Percentiles rank a stretch among this genome's conserved stretches.
Evolutionary conservation across 2,888 invertebrate species (phyloP).

Genomic region (Ormyrus rosae): DNA sequence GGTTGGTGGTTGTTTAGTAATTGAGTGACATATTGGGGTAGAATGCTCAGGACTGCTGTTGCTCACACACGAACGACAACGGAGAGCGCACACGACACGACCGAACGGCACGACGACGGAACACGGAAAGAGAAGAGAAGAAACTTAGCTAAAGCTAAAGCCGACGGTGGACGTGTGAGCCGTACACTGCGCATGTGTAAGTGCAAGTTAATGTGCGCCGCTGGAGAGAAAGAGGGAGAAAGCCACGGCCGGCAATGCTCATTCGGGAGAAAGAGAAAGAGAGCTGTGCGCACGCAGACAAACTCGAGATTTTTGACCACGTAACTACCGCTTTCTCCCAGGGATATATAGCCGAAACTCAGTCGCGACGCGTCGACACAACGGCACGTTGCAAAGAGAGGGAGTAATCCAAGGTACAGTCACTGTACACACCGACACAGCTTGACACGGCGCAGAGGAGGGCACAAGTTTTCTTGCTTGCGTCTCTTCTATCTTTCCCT

Average conservation of each 20-base stretch:
- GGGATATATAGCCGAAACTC: neutral
- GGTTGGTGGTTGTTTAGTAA: conserved; percentile 23
- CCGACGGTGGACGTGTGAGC: neutral
- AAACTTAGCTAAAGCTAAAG: neutral
- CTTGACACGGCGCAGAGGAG: too few relatives aligned
- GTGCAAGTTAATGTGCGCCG: too few relatives aligned
- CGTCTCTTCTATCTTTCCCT: too few relatives aligned
- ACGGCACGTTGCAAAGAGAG: too few relatives aligned
- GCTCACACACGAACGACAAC: conserved; percentile 13
- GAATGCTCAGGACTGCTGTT: neutral
- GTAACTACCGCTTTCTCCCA: conserved; percentile 30
- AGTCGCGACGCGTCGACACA: too few relatives aligned
- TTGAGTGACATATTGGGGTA: conserved; percentile 51
- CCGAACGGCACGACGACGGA: conserved; percentile 38
- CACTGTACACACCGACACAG: too few relatives aligned
- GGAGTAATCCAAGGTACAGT: too few relatives aligned
- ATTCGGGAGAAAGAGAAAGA: neutral
- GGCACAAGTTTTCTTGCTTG: too few relatives aligned
- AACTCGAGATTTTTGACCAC: conserved; percentile 39
- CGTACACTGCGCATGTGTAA: too few relatives aligned
- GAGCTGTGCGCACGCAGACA: neutral
- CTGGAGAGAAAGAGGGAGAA: neutral
- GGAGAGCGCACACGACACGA: conserved; percentile 24
- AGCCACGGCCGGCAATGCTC: neutral
- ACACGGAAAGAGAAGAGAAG: conserved; percentile 25